Percentiles rank a stretch among this genome's conserved stretches.
phyloP scores from a whole-genome alignment of 2,888 invertebrate genomes.

The Leptura quadrifasciata region DNA sequence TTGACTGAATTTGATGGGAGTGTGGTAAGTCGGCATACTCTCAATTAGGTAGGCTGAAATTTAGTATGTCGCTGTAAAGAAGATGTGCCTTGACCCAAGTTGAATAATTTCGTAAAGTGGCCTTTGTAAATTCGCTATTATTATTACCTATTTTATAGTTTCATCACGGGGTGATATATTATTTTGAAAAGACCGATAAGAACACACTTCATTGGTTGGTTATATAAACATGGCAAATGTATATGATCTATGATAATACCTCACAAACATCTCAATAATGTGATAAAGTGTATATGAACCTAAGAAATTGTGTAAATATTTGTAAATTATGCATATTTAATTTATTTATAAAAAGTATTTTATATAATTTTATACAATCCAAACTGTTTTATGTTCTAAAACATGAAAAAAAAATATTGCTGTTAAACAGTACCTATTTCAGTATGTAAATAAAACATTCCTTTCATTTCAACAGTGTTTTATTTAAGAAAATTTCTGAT shows the following conservation, averaged over 20 bases:
- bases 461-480: slow-evolving; percentile 10
- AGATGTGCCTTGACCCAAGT: too few species aligned
- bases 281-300: slow-evolving; percentile 31
- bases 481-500: neutral
- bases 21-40: too few species aligned
- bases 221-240: neutral
- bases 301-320: slow-evolving; percentile 33
- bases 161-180: too few species aligned
- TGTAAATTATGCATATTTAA: slow-evolving; percentile 40
- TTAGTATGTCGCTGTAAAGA: too few species aligned
- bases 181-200: neutral
- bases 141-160: too few species aligned
- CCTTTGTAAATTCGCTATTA: too few species aligned
- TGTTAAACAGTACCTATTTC: slow-evolving; percentile 41
- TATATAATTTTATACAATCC: slow-evolving; percentile 41
- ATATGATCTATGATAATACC: slow-evolving; percentile 20
- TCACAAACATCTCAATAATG: slow-evolving; percentile 38
- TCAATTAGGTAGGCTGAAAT: too few species aligned
- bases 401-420: slow-evolving; percentile 31
- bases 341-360: slow-evolving; percentile 42
- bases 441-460: slow-evolving; percentile 38
- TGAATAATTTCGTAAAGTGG: too few species aligned
- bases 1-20: too few species aligned
- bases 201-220: neutral
- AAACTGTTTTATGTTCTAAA: slow-evolving; percentile 24